Evolutionary conservation across 2,797 vertebrate genomes (phyloP).

Genomic region (Myiothlypis chrysogaster): DNA sequence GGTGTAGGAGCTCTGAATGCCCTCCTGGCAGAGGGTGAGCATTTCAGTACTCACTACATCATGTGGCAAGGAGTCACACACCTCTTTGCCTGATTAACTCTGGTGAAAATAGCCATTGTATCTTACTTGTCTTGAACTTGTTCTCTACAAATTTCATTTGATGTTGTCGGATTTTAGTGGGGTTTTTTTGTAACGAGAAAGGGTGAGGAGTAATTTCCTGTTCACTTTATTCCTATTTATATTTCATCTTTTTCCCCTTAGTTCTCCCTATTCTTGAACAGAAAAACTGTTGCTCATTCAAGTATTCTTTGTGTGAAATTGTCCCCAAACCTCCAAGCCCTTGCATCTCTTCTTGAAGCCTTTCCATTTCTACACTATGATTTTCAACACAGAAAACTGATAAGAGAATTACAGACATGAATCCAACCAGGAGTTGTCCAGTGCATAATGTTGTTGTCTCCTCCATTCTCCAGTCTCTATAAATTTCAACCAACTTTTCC

Average conservation of each 20-base stretch:
- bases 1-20: background rate
- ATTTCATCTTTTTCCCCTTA: background rate
- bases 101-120: background rate
- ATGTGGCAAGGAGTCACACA: background rate
- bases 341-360: background rate
- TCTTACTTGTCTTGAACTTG: background rate
- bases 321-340: background rate
- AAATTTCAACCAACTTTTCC: background rate
- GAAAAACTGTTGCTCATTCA: background rate
- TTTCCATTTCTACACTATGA: background rate
- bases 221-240: background rate
- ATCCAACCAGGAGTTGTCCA: background rate
- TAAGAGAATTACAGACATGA: background rate
- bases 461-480: background rate
- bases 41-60: background rate
- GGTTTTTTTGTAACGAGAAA: background rate
- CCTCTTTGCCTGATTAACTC: background rate
- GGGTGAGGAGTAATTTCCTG: background rate
- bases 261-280: background rate
- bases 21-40: background rate
- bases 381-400: background rate
- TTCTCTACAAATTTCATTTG: background rate
- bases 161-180: background rate
- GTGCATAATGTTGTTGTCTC: accelerated
- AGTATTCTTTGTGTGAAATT: background rate